Evolutionary conservation across 2,888 invertebrate genomes (phyloP), one percentile per base, ranked within the genome.

Genomic region (Troides helena): DNA sequence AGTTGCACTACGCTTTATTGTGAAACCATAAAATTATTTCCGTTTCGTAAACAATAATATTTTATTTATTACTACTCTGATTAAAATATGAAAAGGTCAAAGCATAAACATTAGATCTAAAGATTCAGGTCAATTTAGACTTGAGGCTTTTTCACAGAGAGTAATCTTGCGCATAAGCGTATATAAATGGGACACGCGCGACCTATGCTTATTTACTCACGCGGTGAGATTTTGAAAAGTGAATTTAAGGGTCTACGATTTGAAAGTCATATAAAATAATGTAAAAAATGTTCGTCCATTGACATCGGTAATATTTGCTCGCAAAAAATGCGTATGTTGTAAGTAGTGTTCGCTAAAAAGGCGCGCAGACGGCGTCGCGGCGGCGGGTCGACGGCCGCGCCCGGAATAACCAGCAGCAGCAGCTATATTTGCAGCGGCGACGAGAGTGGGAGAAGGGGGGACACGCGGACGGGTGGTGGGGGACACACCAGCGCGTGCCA

Each of bases 281-380:
- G 72, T 30, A 75, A 74, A 75, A 73, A 72, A 71, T 65, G 58
- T 77, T 81, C 80, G 89, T 86, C 78, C 89, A 83, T 88, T 89
- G 89, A 88, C 89, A 85, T 87, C 85, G 77, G 73, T 79, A 82
- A 85, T 88, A 86, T 88, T 87, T 82, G 82, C 83, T 86, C 83
- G 87, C 87, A 87, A 92, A 92, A 92, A 90, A 87, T 87, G 82
- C 78, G 81, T 84, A 79, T 84, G 85, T 88, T 88, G 86, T 89
- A 87, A 88, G 87, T 83, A 80, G 85, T 85, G 85, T 87, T 87
- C 86, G 87, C 89, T 91, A 90, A 91, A 90, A 90, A 89, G 91
- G 91, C 88, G 88, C 85, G 86, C 89, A 92, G 92, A 92, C 92
- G 90, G 92, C 92, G 92, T 91, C 91, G 91, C 91, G 90, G 87